Base-by-base conservation (phyloP, 1,140 invertebrate species). In the Leptoteleia sp. region DNA sequence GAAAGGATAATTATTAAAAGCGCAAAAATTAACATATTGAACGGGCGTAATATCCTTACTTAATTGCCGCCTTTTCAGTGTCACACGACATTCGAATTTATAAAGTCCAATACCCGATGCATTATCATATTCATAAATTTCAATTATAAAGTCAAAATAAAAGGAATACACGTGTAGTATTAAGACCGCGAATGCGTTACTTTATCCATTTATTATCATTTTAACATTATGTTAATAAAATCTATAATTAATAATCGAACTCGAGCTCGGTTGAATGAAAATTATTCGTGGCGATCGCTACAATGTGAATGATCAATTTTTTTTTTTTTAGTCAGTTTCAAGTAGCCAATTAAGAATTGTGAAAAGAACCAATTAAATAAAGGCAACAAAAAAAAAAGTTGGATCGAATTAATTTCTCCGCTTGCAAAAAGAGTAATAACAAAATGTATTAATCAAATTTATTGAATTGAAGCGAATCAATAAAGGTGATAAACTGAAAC, bases 1-100 rank as follows among this genome's bases (percentile, higher is more conserved):
- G 50, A 55, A 67, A 55, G 48, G 50, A 67, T 55, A 45, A 67
- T 67, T 55, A 67, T 55, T 55, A 47, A 67, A 67, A 45, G 42
- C 15, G 40, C 29, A 45, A 67, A 67, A 67, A 67, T 67, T 67
- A 67, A 37, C 50, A 67, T 67, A 67, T 33, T 35, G 29, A 67
- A 52, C 25, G 47, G 13, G 11, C 17, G 29, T 67, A 67, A 67
- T 54, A 54, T 67, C 19, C 48, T 45, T 67, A 45, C 62, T 65
- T 65, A 65, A 65, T 65, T 54, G 54, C 47, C 47, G 16, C 25
- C 47, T 12, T 42, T 43, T 22, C 15, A 68, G 15, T 68, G 33
- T 57, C 40, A 57, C 27, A 48, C 31, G 47, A 37, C 40, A 57
- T 68, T n/a, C n/a, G n/a, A n/a, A n/a, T n/a, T 57, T 48, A 68